These are phyloP conservation scores for Nomada fucata DNA, from an alignment of 2,888 invertebrate species.

Conservation along the genomic window DNA sequence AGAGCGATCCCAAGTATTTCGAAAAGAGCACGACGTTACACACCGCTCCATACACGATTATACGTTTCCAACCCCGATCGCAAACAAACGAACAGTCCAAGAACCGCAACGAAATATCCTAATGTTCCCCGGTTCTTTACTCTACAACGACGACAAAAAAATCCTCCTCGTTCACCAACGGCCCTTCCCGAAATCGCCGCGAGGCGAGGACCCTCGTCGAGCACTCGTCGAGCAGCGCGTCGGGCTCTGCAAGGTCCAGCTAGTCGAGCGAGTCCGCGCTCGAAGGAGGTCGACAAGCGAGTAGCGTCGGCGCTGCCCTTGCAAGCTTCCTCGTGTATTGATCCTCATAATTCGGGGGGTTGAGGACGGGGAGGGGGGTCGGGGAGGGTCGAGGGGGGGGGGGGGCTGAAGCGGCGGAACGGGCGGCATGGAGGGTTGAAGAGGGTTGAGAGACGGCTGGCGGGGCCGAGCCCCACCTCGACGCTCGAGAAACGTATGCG, in stretches of 20 bases:
- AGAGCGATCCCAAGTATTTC: too few species aligned
- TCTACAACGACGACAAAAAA: too few species aligned
- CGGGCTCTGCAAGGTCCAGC: conserved; percentile 56
- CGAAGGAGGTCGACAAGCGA: conserved; percentile 80
- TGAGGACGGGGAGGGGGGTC: conserved; percentile 24
- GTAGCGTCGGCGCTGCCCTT: conserved; percentile 82
- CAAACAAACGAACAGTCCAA: too few species aligned
- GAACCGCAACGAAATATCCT: too few species aligned
- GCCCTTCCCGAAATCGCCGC: too few species aligned
- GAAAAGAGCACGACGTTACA: too few species aligned
- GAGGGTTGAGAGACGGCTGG: conserved; percentile 70
- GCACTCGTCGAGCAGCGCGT: conserved; percentile 14
- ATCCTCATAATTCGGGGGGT: conserved; percentile 83
- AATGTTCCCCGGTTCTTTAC: too few species aligned
- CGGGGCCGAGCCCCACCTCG: conserved; percentile 75
- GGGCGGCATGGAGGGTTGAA: conserved; percentile 64
- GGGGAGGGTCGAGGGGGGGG: too few species aligned
- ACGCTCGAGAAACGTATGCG: conserved; percentile 76
- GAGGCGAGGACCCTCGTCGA: conserved; percentile 13
- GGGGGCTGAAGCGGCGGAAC: conserved; percentile 61
- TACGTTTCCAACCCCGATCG: too few species aligned
- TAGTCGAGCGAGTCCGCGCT: conserved; percentile 71
- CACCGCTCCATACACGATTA: too few species aligned
- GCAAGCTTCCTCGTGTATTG: conserved; percentile 83
- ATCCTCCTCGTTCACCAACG: too few species aligned